Evolutionary conservation across 2,113 vertebrate species (phyloP).

Genomic region (Calyptomena viridis): DNA sequence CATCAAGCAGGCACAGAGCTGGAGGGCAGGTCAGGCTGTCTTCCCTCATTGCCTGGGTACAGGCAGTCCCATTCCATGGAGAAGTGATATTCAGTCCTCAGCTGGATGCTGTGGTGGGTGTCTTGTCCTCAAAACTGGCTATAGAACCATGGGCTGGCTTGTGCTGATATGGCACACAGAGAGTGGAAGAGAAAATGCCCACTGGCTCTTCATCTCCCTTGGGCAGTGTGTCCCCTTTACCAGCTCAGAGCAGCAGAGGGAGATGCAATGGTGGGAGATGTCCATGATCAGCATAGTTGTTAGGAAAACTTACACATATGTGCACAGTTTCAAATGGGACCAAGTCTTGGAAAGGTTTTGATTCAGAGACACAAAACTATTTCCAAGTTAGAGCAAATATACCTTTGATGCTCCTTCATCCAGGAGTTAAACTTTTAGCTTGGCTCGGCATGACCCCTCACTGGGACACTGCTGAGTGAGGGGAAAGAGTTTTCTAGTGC

Average conservation of each 20-base stretch:
- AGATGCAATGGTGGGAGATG: not conserved
- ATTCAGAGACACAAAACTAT: not conserved
- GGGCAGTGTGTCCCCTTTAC: fast-evolving
- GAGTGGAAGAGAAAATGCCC: not conserved
- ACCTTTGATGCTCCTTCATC: not conserved
- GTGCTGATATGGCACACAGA: fast-evolving
- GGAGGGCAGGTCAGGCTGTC: not conserved
- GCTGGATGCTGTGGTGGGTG: not conserved
- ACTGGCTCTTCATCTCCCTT: not conserved
- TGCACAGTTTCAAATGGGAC: not conserved
- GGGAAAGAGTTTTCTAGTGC: not conserved
- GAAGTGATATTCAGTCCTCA: not conserved
- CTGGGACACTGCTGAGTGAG: not conserved
- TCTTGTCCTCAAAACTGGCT: not conserved
- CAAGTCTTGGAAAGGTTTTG: not conserved
- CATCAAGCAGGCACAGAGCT: not conserved
- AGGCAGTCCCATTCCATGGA: not conserved
- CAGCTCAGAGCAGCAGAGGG: not conserved
- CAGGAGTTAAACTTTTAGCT: not conserved
- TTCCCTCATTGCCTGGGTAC: fast-evolving
- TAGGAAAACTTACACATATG: not conserved
- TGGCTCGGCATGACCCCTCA: not conserved
- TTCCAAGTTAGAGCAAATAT: not conserved
- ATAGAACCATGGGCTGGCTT: not conserved
- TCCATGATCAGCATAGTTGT: not conserved